These are phyloP conservation scores for Platynereis dumerilii DNA, from an alignment of 2,888 invertebrate species.

Conservation along the genomic window DNA sequence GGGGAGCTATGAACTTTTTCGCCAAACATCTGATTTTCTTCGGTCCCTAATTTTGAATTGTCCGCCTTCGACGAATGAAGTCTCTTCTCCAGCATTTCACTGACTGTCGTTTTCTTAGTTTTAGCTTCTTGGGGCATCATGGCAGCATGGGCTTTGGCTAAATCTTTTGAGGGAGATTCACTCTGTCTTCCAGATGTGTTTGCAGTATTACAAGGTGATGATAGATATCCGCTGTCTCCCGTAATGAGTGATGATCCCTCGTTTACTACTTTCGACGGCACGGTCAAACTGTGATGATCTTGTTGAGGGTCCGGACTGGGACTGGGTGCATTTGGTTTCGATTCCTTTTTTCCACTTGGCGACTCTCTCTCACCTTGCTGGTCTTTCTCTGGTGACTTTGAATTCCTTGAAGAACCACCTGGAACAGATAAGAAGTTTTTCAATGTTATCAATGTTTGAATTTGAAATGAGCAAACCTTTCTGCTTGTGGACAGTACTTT, in stretches of 20 bases:
- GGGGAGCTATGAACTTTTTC: constrained; percentile 9
- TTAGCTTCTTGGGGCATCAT: background rate
- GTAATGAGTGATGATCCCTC: background rate
- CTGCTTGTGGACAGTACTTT: no score
- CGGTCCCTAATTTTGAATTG: constrained; percentile 6
- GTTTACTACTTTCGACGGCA: no score
- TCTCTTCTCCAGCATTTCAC: constrained; percentile 20
- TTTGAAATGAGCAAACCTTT: no score
- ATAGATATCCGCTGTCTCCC: constrained; percentile 16
- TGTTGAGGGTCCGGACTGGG: no score
- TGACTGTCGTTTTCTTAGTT: constrained; percentile 7
- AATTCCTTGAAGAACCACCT: no score
- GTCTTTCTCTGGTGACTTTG: no score
- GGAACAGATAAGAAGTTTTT: no score
- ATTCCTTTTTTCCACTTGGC: no score
- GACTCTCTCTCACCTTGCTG: no score
- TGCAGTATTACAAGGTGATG: background rate
- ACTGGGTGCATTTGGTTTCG: no score
- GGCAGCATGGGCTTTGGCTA: background rate
- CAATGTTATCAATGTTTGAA: no score
- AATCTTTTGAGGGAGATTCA: background rate
- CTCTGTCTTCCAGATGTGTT: background rate
- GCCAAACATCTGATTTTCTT: background rate
- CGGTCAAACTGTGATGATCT: no score
- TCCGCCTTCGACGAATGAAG: background rate